Base-by-base conservation (phyloP, 30 jellyfish, hydroid and myxozoan genomes). In the Sanderia malayensis region DNA sequence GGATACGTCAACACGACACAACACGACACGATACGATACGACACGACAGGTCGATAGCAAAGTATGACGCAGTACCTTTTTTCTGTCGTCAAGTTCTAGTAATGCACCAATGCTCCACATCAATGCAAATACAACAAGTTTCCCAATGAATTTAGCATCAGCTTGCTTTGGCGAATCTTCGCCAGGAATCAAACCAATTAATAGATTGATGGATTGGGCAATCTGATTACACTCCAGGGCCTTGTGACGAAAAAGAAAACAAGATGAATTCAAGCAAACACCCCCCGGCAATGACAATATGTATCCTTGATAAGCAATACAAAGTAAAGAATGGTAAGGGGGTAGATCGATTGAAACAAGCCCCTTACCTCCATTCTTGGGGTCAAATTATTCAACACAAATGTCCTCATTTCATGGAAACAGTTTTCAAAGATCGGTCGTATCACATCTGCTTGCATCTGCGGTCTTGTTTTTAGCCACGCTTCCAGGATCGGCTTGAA, bases 81-180 rank as follows among this genome's bases (percentile, higher is more conserved):
- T 79, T 68, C 96, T 61, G 80, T 87, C 96, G 33, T 79, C 90
- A 17, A 87, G 63, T 66, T 87, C 96, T 0, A 87, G 94, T 17
- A 87, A 25, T 21, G 96, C 96, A 11, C 96, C 96, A 1, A 81
- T 29, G 34, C 96, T 87, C 96, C 96, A 87, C 96, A 87, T 87
- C 31, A 87, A 22, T 4, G 92, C 71, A 75, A 87, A 87, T 3
- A 87, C 94, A 37, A 57, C 83, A 73, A 87, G 81, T 59, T 71
- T 70, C 4, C 84, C 77, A n/a, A 87, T 46, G 78, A 80, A 81
- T 9, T 19, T 46, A 11, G 71, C 72, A 64, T 86, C 88, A 0
- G 84, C 76, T 27, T 78, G 93, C 62, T 86, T 77, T 4, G 88
- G 85, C 4, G 89, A 78, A 27, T 86, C 93, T 26, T 79, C 96